Evolutionary conservation across 2,888 invertebrate genomes (phyloP), one percentile per base, ranked within the genome.

Genomic region (Carterocephalus palaemon): DNA sequence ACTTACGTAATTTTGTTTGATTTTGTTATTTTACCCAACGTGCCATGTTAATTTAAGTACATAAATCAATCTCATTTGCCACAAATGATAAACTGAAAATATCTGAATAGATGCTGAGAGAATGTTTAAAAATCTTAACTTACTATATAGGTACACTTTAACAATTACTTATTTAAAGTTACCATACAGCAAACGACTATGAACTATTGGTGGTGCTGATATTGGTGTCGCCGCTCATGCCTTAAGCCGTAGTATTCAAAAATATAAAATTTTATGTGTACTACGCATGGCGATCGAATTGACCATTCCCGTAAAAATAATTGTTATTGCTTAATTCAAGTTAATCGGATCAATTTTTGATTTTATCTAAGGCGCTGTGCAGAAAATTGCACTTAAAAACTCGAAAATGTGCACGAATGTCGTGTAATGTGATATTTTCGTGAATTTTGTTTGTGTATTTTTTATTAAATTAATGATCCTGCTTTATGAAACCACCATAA

Each of bases 261-360:
- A 80, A 80, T 84, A 83, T 85, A 80, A 85, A 84, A 79, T 82
- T 85, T 85, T 78, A 84, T 82, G 81, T 65, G 60, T 65, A 49
- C 48, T 54, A 51, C 67, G 61, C 69, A 64, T 66, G 64, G 65
- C 63, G 68, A 73, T 67, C 68, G 64, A 57, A 73, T 70, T 63
- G 72, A 58, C 65, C 65, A 65, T 71, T 72, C 59, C 69, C 62
- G 64, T 62, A 66, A 71, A 70, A 75, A 64, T 78, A 79, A 84
- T 73, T 79, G 84, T 85, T 84, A 85, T 83, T 78, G 75, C 85
- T 85, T 84, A 79, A 85, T 85, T 85, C 75, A 59, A 62, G 67
- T 70, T 75, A 77, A 81, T 79, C 75, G 61, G 67, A 68, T 71
- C 73, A 67, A 73, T 70, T 62, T 63, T 51, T 59, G 57, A 52